These are phyloP conservation scores for Molossus molossus DNA, from an alignment of 2,797 vertebrate genomes.

Conservation along the genomic window DNA sequence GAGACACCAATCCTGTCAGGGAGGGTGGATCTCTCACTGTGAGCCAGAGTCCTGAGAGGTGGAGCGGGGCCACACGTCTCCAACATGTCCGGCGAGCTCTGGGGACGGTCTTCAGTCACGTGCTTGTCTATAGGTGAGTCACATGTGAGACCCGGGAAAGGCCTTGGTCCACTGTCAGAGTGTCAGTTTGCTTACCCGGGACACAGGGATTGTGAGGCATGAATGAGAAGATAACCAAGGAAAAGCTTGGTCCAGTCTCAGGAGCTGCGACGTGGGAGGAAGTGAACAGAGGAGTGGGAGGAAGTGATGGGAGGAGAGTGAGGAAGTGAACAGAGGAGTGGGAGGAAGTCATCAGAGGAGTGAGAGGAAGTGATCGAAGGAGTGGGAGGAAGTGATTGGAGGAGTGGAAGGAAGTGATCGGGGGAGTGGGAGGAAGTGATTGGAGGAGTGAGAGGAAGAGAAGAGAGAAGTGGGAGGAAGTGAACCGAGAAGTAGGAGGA, in stretches of 20 bases:
- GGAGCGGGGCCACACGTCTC: accelerated
- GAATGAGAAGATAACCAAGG: background rate
- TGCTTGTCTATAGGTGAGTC: background rate
- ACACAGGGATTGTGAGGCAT: background rate
- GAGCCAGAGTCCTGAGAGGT: background rate
- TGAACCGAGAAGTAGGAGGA: too few species aligned
- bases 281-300: background rate
- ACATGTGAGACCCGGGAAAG: background rate
- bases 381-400: background rate
- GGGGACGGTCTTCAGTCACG: background rate
- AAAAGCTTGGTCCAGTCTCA: background rate
- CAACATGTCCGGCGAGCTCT: background rate
- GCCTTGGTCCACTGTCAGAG: background rate
- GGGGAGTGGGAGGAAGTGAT: too few species aligned
- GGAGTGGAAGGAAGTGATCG: background rate
- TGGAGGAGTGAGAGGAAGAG: background rate
- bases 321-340: too few species aligned
- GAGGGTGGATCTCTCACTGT: accelerated
- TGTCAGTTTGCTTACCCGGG: background rate
- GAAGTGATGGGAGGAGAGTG: too few species aligned
- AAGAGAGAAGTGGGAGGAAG: background rate
- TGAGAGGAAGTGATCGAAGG: background rate
- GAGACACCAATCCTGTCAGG: background rate
- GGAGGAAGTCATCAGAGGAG: too few species aligned
- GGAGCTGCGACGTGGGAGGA: background rate